phyloP scores from a whole-genome alignment of 2,113 vertebrate species.

The Anoplopoma fimbria region DNA sequence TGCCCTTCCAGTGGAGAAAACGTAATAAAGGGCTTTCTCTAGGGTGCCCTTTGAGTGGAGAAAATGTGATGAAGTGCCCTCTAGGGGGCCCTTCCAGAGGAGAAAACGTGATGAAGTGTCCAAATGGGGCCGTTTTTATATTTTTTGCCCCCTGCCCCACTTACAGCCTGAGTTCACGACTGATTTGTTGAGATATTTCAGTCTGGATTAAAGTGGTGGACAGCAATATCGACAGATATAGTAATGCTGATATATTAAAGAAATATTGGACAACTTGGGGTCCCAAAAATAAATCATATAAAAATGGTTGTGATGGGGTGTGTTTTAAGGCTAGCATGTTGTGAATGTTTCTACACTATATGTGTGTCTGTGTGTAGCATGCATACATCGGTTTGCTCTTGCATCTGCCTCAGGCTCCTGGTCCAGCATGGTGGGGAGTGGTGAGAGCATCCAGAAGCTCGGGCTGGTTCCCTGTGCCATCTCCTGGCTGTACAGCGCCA shows the following conservation, averaged over 20 bases:
- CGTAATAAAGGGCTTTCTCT: too few relatives aligned
- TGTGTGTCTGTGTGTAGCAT: not conserved
- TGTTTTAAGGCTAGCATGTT: not conserved
- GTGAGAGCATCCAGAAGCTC: conserved; percentile 90
- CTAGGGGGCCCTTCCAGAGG: too few relatives aligned
- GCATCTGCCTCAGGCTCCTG: conserved; percentile 90
- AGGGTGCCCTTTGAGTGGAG: too few relatives aligned
- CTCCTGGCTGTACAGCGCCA: conserved; percentile 97
- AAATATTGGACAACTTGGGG: not conserved
- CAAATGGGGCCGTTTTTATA: not conserved
- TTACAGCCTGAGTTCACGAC: not conserved
- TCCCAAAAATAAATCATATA: not conserved
- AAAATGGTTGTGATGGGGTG: not conserved
- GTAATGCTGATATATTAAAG: not conserved
- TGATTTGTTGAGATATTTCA: not conserved
- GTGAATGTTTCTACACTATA: not conserved
- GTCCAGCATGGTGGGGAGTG: conserved; percentile 96
- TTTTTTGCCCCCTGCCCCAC: not conserved
- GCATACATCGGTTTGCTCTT: not conserved
- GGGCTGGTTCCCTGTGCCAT: conserved; percentile 96
- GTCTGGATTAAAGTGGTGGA: not conserved
- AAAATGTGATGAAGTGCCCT: too few relatives aligned
- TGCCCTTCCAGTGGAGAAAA: too few relatives aligned
- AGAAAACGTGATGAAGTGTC: not conserved
- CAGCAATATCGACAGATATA: not conserved